These are phyloP conservation scores for Ptilorrhoa leucosticta DNA, from an alignment of 2,113 vertebrate genomes.

Conservation along the genomic window DNA sequence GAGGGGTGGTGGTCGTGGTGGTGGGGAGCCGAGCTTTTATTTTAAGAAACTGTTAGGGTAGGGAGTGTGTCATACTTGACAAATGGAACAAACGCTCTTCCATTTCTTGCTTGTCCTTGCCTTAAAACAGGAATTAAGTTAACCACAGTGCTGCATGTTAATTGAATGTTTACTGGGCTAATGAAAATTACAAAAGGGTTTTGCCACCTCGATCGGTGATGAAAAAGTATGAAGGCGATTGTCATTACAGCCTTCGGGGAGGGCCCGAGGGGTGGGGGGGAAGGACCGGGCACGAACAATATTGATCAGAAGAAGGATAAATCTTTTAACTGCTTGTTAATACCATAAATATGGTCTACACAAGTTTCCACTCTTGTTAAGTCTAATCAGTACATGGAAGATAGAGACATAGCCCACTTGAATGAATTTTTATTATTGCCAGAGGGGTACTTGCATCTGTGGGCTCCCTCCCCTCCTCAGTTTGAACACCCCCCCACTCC, in stretches of 20 bases:
- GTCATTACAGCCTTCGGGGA: conserved; percentile 74
- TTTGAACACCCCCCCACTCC: not conserved
- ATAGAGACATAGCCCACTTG: conserved; percentile 15
- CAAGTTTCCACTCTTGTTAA: conserved; percentile 72
- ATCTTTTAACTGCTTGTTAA: conserved; percentile 77
- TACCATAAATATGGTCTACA: conserved; percentile 73
- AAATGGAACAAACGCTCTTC: conserved; percentile 72
- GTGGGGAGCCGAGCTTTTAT: conserved; percentile 68
- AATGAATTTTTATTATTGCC: conserved; percentile 59
- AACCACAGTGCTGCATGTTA: conserved; percentile 77
- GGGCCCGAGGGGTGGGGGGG: not conserved
- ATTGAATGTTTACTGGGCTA: conserved; percentile 82
- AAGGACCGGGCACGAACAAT: conserved; percentile 24
- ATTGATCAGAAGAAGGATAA: conserved; percentile 77
- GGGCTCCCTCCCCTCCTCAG: not conserved
- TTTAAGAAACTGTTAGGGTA: conserved; percentile 70
- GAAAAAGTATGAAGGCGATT: conserved; percentile 71
- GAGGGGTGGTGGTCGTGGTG: conserved; percentile 63
- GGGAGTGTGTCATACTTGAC: conserved; percentile 77
- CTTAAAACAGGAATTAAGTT: conserved; percentile 81
- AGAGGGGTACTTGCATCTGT: conserved; percentile 34
- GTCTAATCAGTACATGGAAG: conserved; percentile 53
- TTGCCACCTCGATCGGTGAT: conserved; percentile 77
- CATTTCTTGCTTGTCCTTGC: conserved; percentile 73
- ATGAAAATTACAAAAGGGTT: conserved; percentile 81